These are phyloP conservation scores for Cryptoprocta ferox DNA, from an alignment of 2,797 vertebrate species.

Conservation along the genomic window DNA sequence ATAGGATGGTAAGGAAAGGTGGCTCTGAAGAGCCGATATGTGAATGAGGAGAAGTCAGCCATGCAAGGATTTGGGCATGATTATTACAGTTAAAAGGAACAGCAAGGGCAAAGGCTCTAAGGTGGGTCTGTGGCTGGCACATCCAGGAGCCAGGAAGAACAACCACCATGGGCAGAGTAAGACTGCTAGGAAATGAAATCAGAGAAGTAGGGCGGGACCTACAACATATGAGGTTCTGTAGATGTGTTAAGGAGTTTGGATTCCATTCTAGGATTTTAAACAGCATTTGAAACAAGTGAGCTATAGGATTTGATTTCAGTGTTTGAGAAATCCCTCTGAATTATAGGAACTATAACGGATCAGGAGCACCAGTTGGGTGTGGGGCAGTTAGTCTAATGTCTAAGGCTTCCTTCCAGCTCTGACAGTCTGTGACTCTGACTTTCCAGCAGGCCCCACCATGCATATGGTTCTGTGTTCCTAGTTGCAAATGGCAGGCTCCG, in stretches of 20 bases:
- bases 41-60: background rate
- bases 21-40: background rate
- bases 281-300: background rate
- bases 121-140: background rate
- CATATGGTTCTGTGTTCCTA: background rate
- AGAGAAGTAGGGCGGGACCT: background rate
- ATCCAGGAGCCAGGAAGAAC: background rate
- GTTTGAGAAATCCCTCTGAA: background rate
- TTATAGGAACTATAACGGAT: background rate
- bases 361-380: background rate
- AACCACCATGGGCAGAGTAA: background rate
- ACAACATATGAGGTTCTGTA: background rate
- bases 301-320: background rate
- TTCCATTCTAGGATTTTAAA: slow-evolving; percentile 4
- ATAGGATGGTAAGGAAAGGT: background rate
- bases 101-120: background rate
- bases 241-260: background rate
- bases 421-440: background rate
- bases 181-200: background rate
- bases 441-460: background rate
- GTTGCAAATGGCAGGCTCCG: background rate
- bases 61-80: background rate
- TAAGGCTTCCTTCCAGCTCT: background rate
- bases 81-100: background rate
- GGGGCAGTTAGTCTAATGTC: background rate